Evolutionary conservation across 2,113 vertebrate species (phyloP), one percentile per base, ranked within the genome.

Genomic region (Smithornis capensis): DNA sequence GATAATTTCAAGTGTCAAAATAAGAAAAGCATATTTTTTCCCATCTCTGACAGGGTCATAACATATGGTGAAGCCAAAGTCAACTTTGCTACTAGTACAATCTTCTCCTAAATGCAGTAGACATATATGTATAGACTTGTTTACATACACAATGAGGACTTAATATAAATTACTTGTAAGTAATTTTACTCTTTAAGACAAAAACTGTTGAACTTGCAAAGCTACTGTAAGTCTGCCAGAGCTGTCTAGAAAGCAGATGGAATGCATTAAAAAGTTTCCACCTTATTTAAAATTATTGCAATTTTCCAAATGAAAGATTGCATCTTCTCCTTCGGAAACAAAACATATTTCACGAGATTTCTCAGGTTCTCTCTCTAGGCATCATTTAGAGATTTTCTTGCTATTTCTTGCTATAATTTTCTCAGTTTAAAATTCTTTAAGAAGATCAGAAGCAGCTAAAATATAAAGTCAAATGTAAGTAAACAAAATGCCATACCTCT

Each of bases 401-500:
- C 69, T 71, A 82, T 84, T 89, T 87, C 40, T 92, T n/a, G 42
- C 33, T 63, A 73, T 56, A 85, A 83, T 87, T 96, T 95, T 89
- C 70, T 89, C 92, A 45, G 59, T 89, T 73, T 27, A 89, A 33
- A 91, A 64, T 56, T 35, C 37, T 81, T 78, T 71, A 88, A 28
- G 83, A 84, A 85, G 29, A 88, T 81, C 76, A 91, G 47, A 93
- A 79, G 45, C 22, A 80, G 17, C 12, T 91, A 90, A 93, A 84
- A 80, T 67, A 83, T 40, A 50, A 83, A 82, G 45, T 62, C 15
- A 95, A 80, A 69, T 23, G 37, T 27, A 89, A 96, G 83, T 37
- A 82, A 93, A 38, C 33, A 62, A 37, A 92, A 94, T 50, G 60
- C n/a, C 97, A 70, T 97, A 99, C 99, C 99, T 99, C 98, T 97